Evolutionary conservation across 2,113 vertebrate genomes (phyloP).

Genomic region (Bubalus kerabau): DNA sequence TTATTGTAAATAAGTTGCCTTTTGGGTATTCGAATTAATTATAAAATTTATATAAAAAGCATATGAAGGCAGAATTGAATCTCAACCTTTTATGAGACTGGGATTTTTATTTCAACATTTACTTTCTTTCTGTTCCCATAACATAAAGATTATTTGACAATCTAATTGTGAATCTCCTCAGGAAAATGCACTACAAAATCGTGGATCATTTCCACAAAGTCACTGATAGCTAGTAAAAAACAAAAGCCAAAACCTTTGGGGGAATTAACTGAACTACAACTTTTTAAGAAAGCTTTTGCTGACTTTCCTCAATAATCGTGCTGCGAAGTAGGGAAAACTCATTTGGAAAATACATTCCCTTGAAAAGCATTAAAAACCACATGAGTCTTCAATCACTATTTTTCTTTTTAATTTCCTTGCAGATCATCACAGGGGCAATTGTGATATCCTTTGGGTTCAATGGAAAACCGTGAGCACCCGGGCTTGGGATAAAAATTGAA

Average conservation of each 20-base stretch:
- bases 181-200: background rate
- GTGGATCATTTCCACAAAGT: background rate
- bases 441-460: background rate
- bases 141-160: background rate
- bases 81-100: background rate
- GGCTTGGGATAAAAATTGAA: constrained; percentile 11
- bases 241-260: background rate
- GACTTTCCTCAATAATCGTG: background rate
- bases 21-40: background rate
- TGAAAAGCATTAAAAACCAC: background rate
- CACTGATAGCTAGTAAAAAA: background rate
- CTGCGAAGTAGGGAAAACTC: background rate
- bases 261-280: background rate
- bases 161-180: background rate
- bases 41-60: background rate
- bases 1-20: background rate
- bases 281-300: constrained; percentile 19
- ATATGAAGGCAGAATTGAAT: background rate
- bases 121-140: background rate
- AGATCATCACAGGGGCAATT: constrained; percentile 22
- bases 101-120: background rate
- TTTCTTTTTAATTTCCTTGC: constrained; percentile 41
- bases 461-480: background rate
- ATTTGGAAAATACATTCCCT: background rate
- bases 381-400: background rate